These are phyloP conservation scores for Panopea generosa DNA, from an alignment of 2,888 invertebrate species.

Conservation along the genomic window DNA sequence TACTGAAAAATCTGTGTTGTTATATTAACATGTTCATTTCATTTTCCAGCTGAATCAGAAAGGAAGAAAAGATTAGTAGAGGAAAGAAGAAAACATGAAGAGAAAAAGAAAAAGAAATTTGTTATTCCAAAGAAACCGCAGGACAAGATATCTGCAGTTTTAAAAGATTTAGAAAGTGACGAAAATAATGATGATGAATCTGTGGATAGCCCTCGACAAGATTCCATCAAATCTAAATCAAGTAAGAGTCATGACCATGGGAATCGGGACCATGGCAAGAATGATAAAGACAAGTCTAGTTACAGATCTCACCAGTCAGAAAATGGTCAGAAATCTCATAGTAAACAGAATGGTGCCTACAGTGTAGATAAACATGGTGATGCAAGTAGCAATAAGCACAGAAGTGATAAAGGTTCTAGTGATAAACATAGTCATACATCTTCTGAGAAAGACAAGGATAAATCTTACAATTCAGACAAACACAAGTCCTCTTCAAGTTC, in stretches of 20 bases:
- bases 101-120: constrained; percentile 64
- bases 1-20: no score
- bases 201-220: no score
- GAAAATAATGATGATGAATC: constrained; percentile 16
- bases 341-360: constrained; percentile 16
- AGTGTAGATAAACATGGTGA: constrained; percentile 6
- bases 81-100: constrained; percentile 45
- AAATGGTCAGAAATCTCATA: background rate
- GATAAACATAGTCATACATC: constrained; percentile 6
- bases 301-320: background rate
- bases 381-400: constrained; percentile 25
- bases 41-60: constrained; percentile 42
- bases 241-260: constrained; percentile 7
- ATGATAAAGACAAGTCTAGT: background rate
- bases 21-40: no score
- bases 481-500: constrained; percentile 25
- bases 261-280: constrained; percentile 12
- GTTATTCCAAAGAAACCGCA: constrained; percentile 60
- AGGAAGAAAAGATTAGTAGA: constrained; percentile 39
- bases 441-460: background rate
- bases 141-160: constrained; percentile 9
- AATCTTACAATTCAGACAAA: constrained; percentile 15
- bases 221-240: background rate
- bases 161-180: constrained; percentile 50
- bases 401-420: constrained; percentile 29